A percentile compares a stretch with the other conserved stretches of the same genome.
Conservation (phyloP, 2,797 vertebrate species). For the Dermochelys coriacea region DNA sequence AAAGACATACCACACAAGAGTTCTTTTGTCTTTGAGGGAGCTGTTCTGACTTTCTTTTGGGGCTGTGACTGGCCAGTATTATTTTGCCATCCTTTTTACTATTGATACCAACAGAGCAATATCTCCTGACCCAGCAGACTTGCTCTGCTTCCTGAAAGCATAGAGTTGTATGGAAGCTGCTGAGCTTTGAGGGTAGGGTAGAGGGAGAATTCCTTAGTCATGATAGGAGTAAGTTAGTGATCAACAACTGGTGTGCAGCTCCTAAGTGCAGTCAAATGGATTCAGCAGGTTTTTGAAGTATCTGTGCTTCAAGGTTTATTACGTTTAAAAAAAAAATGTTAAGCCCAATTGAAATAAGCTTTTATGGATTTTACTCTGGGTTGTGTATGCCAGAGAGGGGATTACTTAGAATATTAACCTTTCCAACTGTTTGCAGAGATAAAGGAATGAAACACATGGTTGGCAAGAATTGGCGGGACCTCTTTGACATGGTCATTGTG, state of each 20-base stretch:
- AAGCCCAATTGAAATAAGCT: not conserved
- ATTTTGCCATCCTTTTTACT: not conserved
- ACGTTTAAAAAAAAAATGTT: not conserved
- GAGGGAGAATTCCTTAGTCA: not conserved
- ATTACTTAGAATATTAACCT: not conserved
- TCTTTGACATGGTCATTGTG: constrained; percentile 86
- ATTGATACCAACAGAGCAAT: not conserved
- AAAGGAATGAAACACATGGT: constrained; percentile 88
- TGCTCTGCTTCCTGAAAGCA: not conserved
- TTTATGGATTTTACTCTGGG: not conserved
- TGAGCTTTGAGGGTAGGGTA: not conserved
- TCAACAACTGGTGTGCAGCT: not conserved
- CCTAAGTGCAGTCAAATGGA: not conserved
- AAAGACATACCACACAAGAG: not conserved
- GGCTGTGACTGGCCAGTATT: not conserved
- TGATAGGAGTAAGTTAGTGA: not conserved
- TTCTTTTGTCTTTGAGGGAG: not conserved
- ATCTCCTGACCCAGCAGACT: not conserved
- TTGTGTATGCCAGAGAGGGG: not conserved
- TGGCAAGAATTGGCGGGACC: constrained; percentile 84
- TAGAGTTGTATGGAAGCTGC: not conserved
- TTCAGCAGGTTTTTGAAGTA: not conserved
- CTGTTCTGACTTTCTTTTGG: not conserved
- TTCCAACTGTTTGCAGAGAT: constrained; percentile 72
- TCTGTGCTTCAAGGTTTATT: not conserved